Evolutionary conservation across 2,797 vertebrate genomes (phyloP), one percentile per base, ranked within the genome.

Genomic region (Leptatherina wallacei): DNA sequence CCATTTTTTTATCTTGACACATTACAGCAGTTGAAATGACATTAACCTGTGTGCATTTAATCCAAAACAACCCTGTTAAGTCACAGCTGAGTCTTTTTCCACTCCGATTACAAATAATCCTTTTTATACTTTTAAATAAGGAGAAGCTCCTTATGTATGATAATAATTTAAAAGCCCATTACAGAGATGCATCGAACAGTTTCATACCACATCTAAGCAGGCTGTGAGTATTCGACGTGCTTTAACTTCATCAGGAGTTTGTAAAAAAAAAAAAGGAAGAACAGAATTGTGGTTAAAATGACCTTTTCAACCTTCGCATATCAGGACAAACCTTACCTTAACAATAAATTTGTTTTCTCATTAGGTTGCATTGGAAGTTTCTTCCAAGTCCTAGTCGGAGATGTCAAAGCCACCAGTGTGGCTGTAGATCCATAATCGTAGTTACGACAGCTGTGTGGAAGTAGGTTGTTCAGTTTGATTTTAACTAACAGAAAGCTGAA

Each of bases 1-100:
- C 8, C 35, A 62, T 38, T 3, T 14, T 14, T 6, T 30, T 54
- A 49, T 24, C 32, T 55, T 52, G 40, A 36, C 8, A 10, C 6
- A 76, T 71, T 20, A 47, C 49, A 71, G 11, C 18, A 42, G 47
- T 55, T 3, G 20, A 49, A 63, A 58, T 59, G 0, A 54, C 6
- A 61, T 75, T 60, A 14, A 52, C 35, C 0, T 59, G 12, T 27
- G 16, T 52, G 14, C 16, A 6, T 20, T 47, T 44, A 44, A 44
- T 44, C 16, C 14, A 18, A 18, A 44, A 44, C 40, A 18, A 18
- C 38, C 12, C 33, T 13, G 12, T 40, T 20, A 10, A 22, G 27
- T 60, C 56, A 9, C 36, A 40, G 38, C 38, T 14, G 38, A 35
- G 33, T 12, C 10, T 52, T 52, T 52, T 54, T 38, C 7, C 32